These are phyloP conservation scores for Drosophila parvula DNA, from an alignment of 1,140 invertebrate genomes.

Conservation along the genomic window DNA sequence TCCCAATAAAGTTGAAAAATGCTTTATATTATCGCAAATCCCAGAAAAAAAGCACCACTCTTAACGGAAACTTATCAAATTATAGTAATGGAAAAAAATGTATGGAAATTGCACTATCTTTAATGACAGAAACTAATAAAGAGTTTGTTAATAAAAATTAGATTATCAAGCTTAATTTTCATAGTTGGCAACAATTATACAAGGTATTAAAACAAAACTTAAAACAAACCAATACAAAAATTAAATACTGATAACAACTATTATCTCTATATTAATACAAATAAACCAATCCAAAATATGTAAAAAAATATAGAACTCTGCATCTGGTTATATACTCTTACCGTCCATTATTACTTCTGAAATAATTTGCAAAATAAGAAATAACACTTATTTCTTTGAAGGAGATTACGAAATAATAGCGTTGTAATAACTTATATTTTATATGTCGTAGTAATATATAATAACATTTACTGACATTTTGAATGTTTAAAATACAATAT, in stretches of 20 bases:
- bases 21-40: not conserved
- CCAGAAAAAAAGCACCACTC: not conserved
- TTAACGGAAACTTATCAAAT: not conserved
- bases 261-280: no score
- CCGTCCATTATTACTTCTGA: not conserved
- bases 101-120: not conserved
- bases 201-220: no score
- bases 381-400: not conserved
- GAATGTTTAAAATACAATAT: conserved; percentile 66
- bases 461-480: conserved; percentile 61
- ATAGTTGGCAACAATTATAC: no score
- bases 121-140: not conserved
- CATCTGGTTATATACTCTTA: no score
- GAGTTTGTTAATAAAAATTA: not conserved
- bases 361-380: not conserved
- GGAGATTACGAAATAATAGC: not conserved
- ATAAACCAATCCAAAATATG: no score
- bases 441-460: conserved; percentile 47
- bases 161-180: not conserved
- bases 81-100: no score
- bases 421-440: conserved; percentile 35
- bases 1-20: not conserved
- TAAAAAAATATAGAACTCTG: no score
- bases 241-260: no score
- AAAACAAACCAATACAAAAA: no score